Evolutionary conservation across 2,113 vertebrate species (phyloP), one percentile per base, ranked within the genome.

Genomic region (Phylloscopus whistleri): DNA sequence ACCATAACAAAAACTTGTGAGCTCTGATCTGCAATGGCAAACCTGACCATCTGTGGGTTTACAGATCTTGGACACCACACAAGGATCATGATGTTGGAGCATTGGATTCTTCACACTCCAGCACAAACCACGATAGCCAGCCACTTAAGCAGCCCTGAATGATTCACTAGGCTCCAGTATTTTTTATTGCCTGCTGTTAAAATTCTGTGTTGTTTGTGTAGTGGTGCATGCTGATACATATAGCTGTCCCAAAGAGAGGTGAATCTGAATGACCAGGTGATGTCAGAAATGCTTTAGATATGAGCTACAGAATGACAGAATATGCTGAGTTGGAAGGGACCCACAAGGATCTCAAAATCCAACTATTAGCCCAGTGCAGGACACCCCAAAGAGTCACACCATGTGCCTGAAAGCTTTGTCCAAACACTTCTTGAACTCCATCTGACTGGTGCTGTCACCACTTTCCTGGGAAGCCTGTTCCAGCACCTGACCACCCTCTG

Each of bases 21-120:
- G 62, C 60, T 94, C 44, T 78, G 64, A 78, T 94, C 33, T 81
- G 77, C 93, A 75, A 20, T 80, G 64, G 89, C 88, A 81, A 90
- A 77, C 89, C n/a, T 63, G 73, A 62, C 89, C 86, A 81, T 75
- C 89, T 84, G 82, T 24, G 44, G 77, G 60, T 95, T 84, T 75
- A 84, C 2, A 0, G 69, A 77, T 68, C 64, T 72, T 88, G 73
- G 87, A 52, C 24, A 37, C 51, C 37, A 39, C 69, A 60, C 73
- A 41, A 70, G 69, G 84, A 67, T 67, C 0, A 1, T 72, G 89
- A 78, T 31, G 69, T 33, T 72, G 41, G 60, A 74, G 80, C 30
- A 9, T 0, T n/a, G 56, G 64, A 72, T 75, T 69, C 91, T 94
- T 92, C 87, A 82, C 73, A 72, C 68, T 92, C 64, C 52, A 81